Evolutionary conservation across 2,113 vertebrate species (phyloP).

Genomic region (Platichthys stellatus): DNA sequence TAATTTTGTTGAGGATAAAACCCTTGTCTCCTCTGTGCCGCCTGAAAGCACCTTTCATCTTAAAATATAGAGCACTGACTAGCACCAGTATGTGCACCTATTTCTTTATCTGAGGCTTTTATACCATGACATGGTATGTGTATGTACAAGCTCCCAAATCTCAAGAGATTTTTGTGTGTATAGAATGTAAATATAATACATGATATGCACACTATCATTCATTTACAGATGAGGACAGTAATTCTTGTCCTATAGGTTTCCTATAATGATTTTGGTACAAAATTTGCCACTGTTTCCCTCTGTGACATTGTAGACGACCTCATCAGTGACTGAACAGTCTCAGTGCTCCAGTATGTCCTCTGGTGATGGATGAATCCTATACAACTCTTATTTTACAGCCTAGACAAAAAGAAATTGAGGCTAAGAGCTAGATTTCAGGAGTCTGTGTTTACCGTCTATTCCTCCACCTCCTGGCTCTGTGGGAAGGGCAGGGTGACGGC

Average conservation of each 20-base stretch:
- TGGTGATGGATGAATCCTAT: constrained; percentile 20
- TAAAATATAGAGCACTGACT: constrained; percentile 43
- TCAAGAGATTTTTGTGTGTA: constrained; percentile 58
- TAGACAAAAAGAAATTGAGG: neutral
- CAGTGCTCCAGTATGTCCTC: constrained; percentile 32
- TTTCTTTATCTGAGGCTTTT: constrained; percentile 50
- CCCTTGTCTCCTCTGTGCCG: constrained; percentile 21
- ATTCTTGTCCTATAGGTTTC: constrained; percentile 61
- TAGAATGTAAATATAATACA: constrained; percentile 81
- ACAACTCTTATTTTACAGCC: constrained; percentile 13
- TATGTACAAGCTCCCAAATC: constrained; percentile 67
- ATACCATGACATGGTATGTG: constrained; percentile 49
- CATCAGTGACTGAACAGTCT: constrained; percentile 27
- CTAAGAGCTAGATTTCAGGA: neutral
- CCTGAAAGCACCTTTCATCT: constrained; percentile 41
- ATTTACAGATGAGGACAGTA: constrained; percentile 55
- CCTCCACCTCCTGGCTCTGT: constrained; percentile 83
- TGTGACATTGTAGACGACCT: neutral
- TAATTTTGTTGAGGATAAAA: constrained; percentile 32
- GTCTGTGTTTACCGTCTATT: constrained; percentile 64
- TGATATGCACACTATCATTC: constrained; percentile 75
- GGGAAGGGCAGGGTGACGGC: constrained; percentile 91
- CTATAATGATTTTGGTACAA: constrained; percentile 60
- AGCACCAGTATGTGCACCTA: constrained; percentile 68
- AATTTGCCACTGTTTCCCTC: constrained; percentile 28